Percentiles rank a stretch among this genome's conserved stretches.
phyloP scores from a whole-genome alignment of 2,113 vertebrate species.

The Brachyistius frenatus region DNA sequence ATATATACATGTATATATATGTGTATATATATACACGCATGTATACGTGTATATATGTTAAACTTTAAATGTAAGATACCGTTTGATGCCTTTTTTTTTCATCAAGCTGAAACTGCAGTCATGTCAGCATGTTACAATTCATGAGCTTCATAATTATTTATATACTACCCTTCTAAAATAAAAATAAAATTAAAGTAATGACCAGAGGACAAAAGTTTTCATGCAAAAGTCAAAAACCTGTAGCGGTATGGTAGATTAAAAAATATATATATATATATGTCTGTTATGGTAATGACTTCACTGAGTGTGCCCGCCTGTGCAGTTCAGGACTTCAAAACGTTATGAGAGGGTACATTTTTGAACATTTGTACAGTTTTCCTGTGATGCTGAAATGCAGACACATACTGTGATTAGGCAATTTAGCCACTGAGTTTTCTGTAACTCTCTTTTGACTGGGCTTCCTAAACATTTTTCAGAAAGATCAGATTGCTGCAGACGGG shows the following conservation, averaged over 20 bases:
- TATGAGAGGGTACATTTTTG: too few relatives aligned
- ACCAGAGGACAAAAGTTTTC: neutral
- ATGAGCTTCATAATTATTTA: constrained; percentile 17
- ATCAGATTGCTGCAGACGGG: neutral
- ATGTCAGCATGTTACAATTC: constrained; percentile 29
- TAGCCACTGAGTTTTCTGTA: too few relatives aligned
- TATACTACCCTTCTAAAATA: neutral
- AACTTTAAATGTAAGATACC: constrained; percentile 1
- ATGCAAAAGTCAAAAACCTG: neutral
- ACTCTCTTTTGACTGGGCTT: neutral
- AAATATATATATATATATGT: neutral
- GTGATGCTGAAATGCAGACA: too few relatives aligned
- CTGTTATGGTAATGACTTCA: neutral
- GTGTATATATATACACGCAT: too few relatives aligned
- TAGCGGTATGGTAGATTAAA: neutral
- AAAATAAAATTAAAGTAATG: neutral
- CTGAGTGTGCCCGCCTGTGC: neutral
- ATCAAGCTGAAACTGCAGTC: neutral
- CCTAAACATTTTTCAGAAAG: neutral
- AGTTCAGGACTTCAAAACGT: neutral
- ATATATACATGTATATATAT: too few relatives aligned
- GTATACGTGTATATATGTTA: neutral
- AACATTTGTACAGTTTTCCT: too few relatives aligned
- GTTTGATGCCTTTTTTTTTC: neutral
- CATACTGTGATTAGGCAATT: too few relatives aligned